Base-by-base conservation (phyloP, 2,888 invertebrate species). In the Andrena fulva region DNA sequence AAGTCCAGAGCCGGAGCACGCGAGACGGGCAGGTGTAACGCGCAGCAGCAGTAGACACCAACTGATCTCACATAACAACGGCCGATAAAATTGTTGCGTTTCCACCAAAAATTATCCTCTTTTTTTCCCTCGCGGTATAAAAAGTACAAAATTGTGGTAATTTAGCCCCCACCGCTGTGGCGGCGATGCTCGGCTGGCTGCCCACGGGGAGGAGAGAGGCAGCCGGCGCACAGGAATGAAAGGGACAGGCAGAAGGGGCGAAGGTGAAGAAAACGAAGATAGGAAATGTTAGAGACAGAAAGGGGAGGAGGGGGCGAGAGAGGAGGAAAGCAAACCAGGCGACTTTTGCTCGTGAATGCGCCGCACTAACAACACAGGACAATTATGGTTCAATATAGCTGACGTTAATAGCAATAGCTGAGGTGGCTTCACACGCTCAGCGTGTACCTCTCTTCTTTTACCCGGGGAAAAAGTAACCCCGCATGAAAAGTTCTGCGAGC, bases 21-120 rank as follows among this genome's bases (percentile, higher is more conserved):
- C 84, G 72, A 74, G 74, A 56, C 88, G 60, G 86, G 85, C 92
- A 93, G 93, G 93, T 93, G 93, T 92, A 93, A 93, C 93, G 92
- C 93, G 93, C 90, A 90, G 92, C 91, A 90, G 89, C 91, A 93
- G 93, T 93, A 93, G 92, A 90, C 92, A 91, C 91, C 91, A 92
- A 93, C 93, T 93, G 93, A 93, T 93, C 93, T 92, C 93, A 91
- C 92, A 93, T 92, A 93, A 93, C 93, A 92, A 92, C 92, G 92
- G 89, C 91, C 92, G 93, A 93, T 93, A 93, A 93, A 93, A 93
- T 93, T 93, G 92, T 93, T 93, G 93, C 93, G 93, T 93, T 93
- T 93, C 93, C 91, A 93, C 93, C 93, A 93, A 93, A 93, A 93
- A 93, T 93, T 92, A 93, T 93, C 92, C 91, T 92, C 92, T 91